A percentile compares a stretch with the other conserved stretches of the same genome.
Evolutionary conservation across 2,113 vertebrate genomes (phyloP).

Genomic region (Muntiacus muntjak): DNA sequence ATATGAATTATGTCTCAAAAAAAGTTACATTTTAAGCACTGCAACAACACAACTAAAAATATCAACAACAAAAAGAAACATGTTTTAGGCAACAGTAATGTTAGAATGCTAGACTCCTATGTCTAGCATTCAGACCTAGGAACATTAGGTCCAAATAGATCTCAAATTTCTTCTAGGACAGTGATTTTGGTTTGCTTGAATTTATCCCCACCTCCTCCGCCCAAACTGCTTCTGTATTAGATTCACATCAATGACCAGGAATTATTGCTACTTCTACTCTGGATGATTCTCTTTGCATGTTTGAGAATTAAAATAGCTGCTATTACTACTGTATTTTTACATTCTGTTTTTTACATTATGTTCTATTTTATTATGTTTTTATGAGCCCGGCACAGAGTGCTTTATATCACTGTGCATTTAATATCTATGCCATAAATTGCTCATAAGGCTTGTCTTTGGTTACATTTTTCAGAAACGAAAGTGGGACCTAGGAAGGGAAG

Average conservation of each 20-base stretch:
- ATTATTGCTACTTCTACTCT: background rate
- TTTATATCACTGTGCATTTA: background rate
- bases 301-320: background rate
- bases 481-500: background rate
- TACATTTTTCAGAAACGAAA: slow-evolving; percentile 24
- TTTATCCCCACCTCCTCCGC: background rate
- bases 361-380: background rate
- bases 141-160: background rate
- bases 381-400: background rate
- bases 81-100: background rate
- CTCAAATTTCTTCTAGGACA: background rate
- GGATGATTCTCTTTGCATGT: background rate
- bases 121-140: background rate
- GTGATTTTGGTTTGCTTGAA: background rate
- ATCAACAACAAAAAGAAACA: background rate
- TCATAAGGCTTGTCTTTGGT: background rate
- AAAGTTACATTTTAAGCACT: background rate
- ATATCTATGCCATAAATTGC: background rate
- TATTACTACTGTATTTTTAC: background rate
- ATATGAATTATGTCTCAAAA: background rate
- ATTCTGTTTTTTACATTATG: background rate
- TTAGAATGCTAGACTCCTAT: background rate
- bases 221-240: background rate
- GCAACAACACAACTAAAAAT: background rate
- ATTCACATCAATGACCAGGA: background rate